phyloP scores from a whole-genome alignment of 2,797 vertebrate species.

The Acipenser ruthenus region DNA sequence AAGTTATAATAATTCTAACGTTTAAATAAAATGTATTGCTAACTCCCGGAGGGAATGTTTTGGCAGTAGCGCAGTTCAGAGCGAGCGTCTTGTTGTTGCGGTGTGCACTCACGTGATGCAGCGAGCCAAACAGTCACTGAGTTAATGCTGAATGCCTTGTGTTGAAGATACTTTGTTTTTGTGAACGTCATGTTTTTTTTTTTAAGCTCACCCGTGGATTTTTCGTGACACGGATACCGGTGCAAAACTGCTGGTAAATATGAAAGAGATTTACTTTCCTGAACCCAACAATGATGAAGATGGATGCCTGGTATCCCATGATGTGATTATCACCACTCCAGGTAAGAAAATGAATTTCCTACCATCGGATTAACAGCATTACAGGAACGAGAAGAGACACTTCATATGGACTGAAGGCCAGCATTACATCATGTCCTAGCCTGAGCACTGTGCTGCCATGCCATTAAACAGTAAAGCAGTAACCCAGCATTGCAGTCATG shows the following conservation, averaged over 20 bases:
- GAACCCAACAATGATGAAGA: conserved; percentile 9
- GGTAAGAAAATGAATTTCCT: conserved; percentile 11
- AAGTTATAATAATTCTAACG: no score
- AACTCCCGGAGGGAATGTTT: no score
- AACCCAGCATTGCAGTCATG: no score
- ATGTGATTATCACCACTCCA: conserved; percentile 23
- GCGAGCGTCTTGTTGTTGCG: no score
- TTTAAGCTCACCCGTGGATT: conserved; percentile 35
- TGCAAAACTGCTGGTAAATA: conserved; percentile 23
- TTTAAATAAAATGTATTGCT: no score
- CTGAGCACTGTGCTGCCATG: not conserved
- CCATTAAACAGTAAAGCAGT: not conserved
- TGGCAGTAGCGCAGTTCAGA: no score
- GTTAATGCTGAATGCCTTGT: no score
- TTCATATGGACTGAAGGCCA: not conserved
- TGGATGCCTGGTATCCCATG: not conserved
- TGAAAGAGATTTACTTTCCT: conserved; percentile 29
- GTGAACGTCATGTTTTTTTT: not conserved
- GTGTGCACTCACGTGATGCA: no score
- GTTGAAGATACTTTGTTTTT: no score
- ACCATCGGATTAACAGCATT: no score
- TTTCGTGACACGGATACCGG: conserved; percentile 24
- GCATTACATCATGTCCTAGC: not conserved
- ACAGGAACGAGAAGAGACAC: not conserved
- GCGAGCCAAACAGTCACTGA: no score